Base-by-base conservation (phyloP, 2,888 invertebrate species). In the Ceriagrion tenellum region DNA sequence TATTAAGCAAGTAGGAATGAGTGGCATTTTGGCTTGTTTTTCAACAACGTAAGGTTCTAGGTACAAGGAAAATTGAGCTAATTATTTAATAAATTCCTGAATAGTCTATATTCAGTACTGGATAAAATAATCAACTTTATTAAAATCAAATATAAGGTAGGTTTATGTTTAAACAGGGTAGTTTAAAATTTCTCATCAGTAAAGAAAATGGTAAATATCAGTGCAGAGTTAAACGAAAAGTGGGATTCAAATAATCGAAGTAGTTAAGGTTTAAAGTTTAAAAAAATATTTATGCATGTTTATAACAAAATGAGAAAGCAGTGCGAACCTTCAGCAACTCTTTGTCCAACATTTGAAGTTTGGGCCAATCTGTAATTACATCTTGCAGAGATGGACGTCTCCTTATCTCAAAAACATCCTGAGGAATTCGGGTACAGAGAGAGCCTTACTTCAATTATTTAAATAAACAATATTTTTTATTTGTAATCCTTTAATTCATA, bases 341-440 rank as follows among this genome's bases (percentile, higher is more conserved):
- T 97, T 97, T 98, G 97, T 97, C 97, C 97, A 97, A 97, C 97
- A 97, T 97, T 97, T 97, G 97, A 97, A 98, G 98, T 96, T 97
- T 97, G 96, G 98, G 98, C 98, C 98, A 98, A 97, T 98, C 98
- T 96, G 98, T 98, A 97, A 98, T 98, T 97, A 98, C 97, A 97
- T 98, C 98, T 97, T 97, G 97, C 96, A 98, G 97, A 97, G 98
- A 98, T 97, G 98, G 97, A 96, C 98, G 97, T 97, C 98, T 97
- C 97, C 97, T 97, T 97, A 98, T 98, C 96, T 97, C 97, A 97
- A 97, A 98, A 97, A 98, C 97, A 97, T 97, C 98, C 98, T 98
- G 98, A 97, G 97, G 97, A 97, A 97, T 97, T 95, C 95, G 88
- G 95, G 95, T 95, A 95, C 95, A 95, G 95, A 95, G 91, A 89